A percentile compares a stretch with the other conserved stretches of the same genome.
These are phyloP conservation scores for Chrysopa pallens DNA, from an alignment of 1,140 invertebrate genomes.

Conservation along the genomic window DNA sequence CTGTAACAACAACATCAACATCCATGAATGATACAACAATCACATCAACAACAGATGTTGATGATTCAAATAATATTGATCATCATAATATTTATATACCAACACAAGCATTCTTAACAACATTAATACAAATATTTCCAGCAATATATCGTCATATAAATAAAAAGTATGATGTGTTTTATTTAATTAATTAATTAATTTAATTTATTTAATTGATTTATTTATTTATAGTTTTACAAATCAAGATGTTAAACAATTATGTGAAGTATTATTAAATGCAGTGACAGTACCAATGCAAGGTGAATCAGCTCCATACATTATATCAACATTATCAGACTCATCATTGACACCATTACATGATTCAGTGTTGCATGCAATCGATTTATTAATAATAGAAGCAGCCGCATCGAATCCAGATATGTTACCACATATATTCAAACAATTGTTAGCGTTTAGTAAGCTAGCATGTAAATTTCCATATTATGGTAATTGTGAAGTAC, in stretches of 20 bases:
- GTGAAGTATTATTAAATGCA: constrained; percentile 55
- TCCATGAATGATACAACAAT: no score
- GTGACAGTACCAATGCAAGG: constrained; percentile 67
- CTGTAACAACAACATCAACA: no score
- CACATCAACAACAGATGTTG: background rate
- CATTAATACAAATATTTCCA: constrained; percentile 86
- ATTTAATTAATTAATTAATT: constrained; percentile 3
- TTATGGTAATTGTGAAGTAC: constrained; percentile 31
- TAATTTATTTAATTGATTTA: background rate
- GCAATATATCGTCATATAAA: constrained; percentile 81
- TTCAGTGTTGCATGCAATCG: constrained; percentile 60
- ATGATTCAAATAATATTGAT: constrained; percentile 22
- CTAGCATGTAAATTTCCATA: constrained; percentile 51
- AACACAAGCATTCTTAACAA: constrained; percentile 80
- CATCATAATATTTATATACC: constrained; percentile 63
- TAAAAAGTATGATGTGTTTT: constrained; percentile 34
- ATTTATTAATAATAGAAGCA: constrained; percentile 65
- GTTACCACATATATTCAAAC: constrained; percentile 62
- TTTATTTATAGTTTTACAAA: constrained; percentile 53
- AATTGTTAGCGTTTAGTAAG: constrained; percentile 56
- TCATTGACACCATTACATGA: constrained; percentile 69
- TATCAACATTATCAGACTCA: constrained; percentile 52
- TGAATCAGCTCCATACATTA: constrained; percentile 63
- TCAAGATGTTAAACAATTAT: constrained; percentile 62
- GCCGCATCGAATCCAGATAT: constrained; percentile 35